Percentiles rank a stretch among this genome's conserved stretches.
Evolutionary conservation across 2,888 invertebrate species (phyloP).

Genomic region (Agrochola macilenta): DNA sequence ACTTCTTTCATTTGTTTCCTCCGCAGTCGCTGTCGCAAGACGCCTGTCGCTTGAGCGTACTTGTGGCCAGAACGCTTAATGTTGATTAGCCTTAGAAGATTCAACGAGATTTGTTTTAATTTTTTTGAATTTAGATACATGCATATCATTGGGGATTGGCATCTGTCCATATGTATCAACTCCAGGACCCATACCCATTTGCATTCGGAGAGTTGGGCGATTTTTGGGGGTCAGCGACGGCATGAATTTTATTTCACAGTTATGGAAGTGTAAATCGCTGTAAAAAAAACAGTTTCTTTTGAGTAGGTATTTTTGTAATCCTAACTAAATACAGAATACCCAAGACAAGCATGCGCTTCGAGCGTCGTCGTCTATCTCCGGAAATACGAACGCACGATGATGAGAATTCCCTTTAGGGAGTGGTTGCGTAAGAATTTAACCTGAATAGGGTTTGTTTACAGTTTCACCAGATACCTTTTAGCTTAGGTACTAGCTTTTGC

Average conservation of each 20-base stretch:
- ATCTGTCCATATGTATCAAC: constrained; percentile 29
- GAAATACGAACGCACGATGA: neutral
- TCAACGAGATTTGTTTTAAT: neutral
- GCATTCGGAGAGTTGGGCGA: neutral
- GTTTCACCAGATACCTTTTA: no score
- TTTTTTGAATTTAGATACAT: neutral
- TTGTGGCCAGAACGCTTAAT: neutral
- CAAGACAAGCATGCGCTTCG: neutral
- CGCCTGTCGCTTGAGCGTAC: neutral
- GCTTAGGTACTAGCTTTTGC: no score
- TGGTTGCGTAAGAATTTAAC: no score
- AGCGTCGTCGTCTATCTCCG: neutral
- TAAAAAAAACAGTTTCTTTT: neutral
- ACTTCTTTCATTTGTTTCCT: neutral
- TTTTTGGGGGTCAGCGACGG: constrained; percentile 5
- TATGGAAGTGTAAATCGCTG: constrained; percentile 35
- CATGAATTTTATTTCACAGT: constrained; percentile 9
- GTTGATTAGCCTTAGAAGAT: neutral
- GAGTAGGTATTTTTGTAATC: neutral
- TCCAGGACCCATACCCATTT: constrained; percentile 25
- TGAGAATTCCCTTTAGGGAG: neutral
- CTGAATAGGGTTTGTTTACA: no score
- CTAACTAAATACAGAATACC: neutral
- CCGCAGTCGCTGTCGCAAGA: neutral
- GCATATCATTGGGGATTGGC: constrained; percentile 34